A percentile compares a stretch with the other conserved stretches of the same genome.
phyloP scores from a whole-genome alignment of 2,888 invertebrate genomes.

The Cataglyphis rosenhaueri region DNA sequence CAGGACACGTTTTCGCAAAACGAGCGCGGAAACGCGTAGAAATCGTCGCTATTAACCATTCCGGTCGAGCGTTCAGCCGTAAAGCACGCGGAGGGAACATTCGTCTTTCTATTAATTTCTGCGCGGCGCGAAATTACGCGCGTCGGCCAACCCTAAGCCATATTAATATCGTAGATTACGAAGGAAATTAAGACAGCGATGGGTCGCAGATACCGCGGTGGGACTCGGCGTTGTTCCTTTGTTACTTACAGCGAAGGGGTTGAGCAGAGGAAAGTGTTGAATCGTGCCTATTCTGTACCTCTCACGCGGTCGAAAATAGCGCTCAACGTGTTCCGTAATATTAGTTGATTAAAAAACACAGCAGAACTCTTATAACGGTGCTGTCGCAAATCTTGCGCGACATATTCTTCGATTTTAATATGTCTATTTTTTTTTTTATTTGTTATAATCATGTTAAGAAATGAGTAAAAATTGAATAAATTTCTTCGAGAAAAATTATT shows the following conservation, averaged over 20 bases:
- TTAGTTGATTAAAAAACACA: conserved; percentile 32
- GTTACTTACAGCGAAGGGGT: conserved; percentile 66
- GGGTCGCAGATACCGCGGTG: conserved; percentile 69
- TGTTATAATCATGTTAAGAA: background rate
- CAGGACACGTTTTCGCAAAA: conserved; percentile 25
- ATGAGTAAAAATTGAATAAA: background rate
- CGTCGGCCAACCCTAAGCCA: conserved; percentile 78
- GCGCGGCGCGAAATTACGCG: conserved; percentile 75
- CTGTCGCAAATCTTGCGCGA: background rate
- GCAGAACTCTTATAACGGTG: background rate
- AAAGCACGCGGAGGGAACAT: conserved; percentile 58
- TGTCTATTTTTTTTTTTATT: background rate
- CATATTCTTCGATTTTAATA: background rate
- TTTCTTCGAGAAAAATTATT: background rate
- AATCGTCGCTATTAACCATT: conserved; percentile 55
- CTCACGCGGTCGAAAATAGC: conserved; percentile 11
- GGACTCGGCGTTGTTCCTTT: conserved; percentile 62
- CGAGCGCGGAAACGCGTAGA: conserved; percentile 51
- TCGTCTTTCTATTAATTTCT: conserved; percentile 76
- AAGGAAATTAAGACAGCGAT: conserved; percentile 79
- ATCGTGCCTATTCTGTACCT: conserved; percentile 10
- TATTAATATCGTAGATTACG: conserved; percentile 84
- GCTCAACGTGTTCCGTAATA: background rate
- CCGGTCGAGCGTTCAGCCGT: conserved; percentile 54
- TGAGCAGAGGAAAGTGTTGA: conserved; percentile 46